Base-by-base conservation (phyloP, 2,113 vertebrate genomes). In the Tamias sibiricus region DNA sequence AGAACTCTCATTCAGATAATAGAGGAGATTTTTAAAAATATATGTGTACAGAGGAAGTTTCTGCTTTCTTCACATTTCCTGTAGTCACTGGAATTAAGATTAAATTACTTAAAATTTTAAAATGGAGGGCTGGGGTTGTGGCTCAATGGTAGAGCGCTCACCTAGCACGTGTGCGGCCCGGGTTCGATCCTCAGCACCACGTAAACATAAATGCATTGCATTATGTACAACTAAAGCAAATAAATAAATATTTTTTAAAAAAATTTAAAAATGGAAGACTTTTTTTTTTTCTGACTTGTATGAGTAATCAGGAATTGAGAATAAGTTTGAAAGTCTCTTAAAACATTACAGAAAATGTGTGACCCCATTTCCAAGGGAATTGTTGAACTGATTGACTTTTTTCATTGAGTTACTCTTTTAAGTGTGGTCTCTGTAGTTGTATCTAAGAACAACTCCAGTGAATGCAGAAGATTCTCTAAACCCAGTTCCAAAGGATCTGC, bases 21-120 rank as follows among this genome's bases (percentile, higher is more conserved):
- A 89, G 82, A 52, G 42, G 44, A 13, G 13, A 62, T 40, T 72
- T 96, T 76, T 75, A 3, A n/a, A 76, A 96, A 66, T 74, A 10
- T 79, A 7, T 59, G n/a, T 87, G 44, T 84, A 20, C 7, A 24
- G 66, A 95, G 54, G 80, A 86, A 59, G 42, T 80, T 42, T 40
- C 35, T 93, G 82, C 59, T 94, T 88, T 87, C 71, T 93, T 49
- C 37, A 89, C 59, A 84, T 86, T 95, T 75, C 54, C 62, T 80
- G 42, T 89, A 80, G 86, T 95, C 69, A 30, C 11, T 86, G 37
- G 62, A 92, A 89, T 88, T 95, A 84, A 90, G 40, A 75, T 96
- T 47, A 93, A 94, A 75, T 93, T 93, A 79, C 74, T 91, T 84
- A 20, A n/a, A 71, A 76, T 77, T 90, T 88, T 68, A 94, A 92